Evolutionary conservation across 2,113 vertebrate species (phyloP), one percentile per base, ranked within the genome.

Genomic region (Mungos mungo): DNA sequence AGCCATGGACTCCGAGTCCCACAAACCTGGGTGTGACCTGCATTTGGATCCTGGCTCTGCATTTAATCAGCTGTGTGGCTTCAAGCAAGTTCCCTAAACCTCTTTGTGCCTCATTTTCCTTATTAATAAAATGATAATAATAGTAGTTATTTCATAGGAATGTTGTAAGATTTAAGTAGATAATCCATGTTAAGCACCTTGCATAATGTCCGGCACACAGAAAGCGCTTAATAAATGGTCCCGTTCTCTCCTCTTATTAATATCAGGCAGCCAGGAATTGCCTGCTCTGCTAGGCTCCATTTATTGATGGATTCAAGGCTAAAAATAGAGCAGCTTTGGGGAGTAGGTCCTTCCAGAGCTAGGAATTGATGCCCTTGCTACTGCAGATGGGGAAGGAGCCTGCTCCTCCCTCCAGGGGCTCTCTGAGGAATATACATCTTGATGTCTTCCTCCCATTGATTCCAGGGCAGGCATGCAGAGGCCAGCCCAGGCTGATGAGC

Each of bases 251-350:
- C 50, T 83, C 84, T 88, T 86, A 80, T 84, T 95, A 89, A 65
- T 88, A 81, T 71, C 92, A 95, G 95, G 87, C 94, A 88, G 69
- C 90, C 92, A 54, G 90, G 92, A 96, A 72, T 87, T 91, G 79
- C 82, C 92, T 79, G 89, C 83, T 96, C 57, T 35, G 88, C 96
- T 33, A 76, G 88, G 57, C 87, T 97, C 93, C 74, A 15, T 83
- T 88, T 97, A 96, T 97, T 97, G 98, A 98, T 96, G 92, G 90
- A 96, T 96, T 95, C 90, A 65, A 95, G 35, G 83, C 87, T 96
- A 97, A 98, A 98, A 98, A 97, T 96, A 98, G 95, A 98, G 88
- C 87, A 45, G 96, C 94, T 87, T 66, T 85, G 71, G 94, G 93
- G 94, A 97, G 45, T 45, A 41, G 76, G 45, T 90, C 82, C 85